Evolutionary conservation across 2,888 invertebrate genomes (phyloP).

Genomic region (Apoda limacodes): DNA sequence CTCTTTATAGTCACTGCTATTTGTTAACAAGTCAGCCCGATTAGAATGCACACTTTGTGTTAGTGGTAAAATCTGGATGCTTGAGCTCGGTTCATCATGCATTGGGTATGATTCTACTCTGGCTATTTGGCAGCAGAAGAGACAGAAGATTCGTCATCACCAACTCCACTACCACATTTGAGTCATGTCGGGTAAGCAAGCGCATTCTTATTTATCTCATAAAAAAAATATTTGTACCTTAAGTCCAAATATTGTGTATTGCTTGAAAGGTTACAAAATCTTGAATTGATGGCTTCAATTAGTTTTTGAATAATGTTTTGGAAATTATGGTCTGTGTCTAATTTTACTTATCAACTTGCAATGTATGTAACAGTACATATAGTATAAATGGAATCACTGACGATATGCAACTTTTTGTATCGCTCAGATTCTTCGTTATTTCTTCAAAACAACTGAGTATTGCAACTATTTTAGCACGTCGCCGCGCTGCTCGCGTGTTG

Average conservation of each 20-base stretch:
- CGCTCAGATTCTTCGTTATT: slow-evolving; percentile 18
- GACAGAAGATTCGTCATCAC: too few species aligned
- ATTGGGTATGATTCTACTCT: too few species aligned
- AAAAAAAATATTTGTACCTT: slow-evolving; percentile 12
- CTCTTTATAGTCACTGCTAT: slow-evolving; percentile 4
- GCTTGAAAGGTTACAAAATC: slow-evolving; percentile 12
- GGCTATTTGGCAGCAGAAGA: too few species aligned
- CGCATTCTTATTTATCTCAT: slow-evolving; percentile 12
- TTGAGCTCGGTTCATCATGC: too few species aligned
- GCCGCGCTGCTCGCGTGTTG: too few species aligned
- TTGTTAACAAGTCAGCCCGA: too few species aligned
- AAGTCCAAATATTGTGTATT: slow-evolving; percentile 11
- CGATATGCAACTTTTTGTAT: slow-evolving; percentile 17
- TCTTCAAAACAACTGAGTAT: slow-evolving; percentile 21
- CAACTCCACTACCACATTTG: background rate
- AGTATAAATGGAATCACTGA: slow-evolving; percentile 20
- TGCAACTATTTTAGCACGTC: slow-evolving; percentile 15
- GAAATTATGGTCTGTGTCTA: slow-evolving; percentile 9
- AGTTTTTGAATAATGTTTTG: slow-evolving; percentile 10
- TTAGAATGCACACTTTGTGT: too few species aligned
- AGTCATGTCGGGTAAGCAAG: slow-evolving; percentile 6
- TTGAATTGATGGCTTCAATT: slow-evolving; percentile 10
- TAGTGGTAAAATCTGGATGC: too few species aligned
- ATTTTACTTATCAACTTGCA: slow-evolving; percentile 10
- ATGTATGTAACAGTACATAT: slow-evolving; percentile 10